Percentiles rank a stretch among this genome's conserved stretches.
Conservation (phyloP, 2,888 invertebrate genomes). For the Hemithea aestivaria region DNA sequence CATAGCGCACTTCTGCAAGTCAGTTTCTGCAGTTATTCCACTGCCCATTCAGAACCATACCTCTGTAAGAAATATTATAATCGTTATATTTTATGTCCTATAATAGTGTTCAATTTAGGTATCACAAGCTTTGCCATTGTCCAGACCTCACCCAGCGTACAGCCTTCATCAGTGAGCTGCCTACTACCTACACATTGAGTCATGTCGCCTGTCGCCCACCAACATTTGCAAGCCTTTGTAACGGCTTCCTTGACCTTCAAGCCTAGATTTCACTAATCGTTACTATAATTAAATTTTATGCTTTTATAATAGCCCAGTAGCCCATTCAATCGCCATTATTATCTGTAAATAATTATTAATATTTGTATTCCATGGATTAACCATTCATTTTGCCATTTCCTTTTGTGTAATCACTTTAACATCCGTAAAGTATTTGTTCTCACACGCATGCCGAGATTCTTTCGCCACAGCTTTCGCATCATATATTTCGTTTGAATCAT, state of each 20-base stretch:
- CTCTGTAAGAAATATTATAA: no score
- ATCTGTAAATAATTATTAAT: background rate
- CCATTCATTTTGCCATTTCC: background rate
- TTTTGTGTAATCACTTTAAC: no score
- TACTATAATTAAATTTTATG: conserved; percentile 18
- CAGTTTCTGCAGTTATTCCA: no score
- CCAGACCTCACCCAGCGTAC: conserved; percentile 40
- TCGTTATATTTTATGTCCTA: no score
- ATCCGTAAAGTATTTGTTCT: no score
- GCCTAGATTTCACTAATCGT: conserved; percentile 36
- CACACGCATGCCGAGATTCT: background rate
- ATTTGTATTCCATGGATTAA: background rate
- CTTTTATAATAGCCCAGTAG: conserved; percentile 5
- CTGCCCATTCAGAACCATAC: no score
- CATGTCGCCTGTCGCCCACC: conserved; percentile 53
- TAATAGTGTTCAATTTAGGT: no score
- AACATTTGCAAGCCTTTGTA: conserved; percentile 58
- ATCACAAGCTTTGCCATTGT: conserved; percentile 46
- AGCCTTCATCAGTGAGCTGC: conserved; percentile 53
- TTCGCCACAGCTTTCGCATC: no score
- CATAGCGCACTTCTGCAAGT: no score
- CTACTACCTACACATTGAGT: conserved; percentile 62
- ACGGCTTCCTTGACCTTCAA: conserved; percentile 58
- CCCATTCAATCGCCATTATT: background rate
- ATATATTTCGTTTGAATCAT: no score